phyloP scores from a whole-genome alignment of 2,888 invertebrate genomes.

The Craniophora ligustri region DNA sequence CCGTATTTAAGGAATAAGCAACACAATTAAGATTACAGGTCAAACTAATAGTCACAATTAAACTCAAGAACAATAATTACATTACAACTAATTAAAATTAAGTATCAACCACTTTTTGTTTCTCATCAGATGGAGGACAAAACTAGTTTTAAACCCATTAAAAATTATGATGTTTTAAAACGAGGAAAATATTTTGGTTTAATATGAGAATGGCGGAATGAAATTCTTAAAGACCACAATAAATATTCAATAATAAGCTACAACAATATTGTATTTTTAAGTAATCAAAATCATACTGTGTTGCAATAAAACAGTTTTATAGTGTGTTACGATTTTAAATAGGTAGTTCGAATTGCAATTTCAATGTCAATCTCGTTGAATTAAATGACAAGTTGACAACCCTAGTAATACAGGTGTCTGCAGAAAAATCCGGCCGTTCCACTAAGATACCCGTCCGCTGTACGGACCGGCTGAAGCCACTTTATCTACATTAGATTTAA shows the following conservation, averaged over 20 bases:
- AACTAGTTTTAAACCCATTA: slow-evolving; percentile 22
- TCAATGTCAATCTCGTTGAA: neutral
- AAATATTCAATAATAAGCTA: too few relatives aligned
- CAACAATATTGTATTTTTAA: too few relatives aligned
- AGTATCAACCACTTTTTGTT: slow-evolving; percentile 19
- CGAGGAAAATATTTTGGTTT: slow-evolving; percentile 24
- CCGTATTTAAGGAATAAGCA: too few relatives aligned
- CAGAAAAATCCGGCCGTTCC: slow-evolving; percentile 61
- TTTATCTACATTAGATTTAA: slow-evolving; percentile 51
- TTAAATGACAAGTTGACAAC: too few relatives aligned
- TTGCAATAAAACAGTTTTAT: too few relatives aligned
- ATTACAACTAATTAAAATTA: slow-evolving; percentile 5
- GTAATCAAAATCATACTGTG: too few relatives aligned
- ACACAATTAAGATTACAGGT: too few relatives aligned
- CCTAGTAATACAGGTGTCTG: slow-evolving; percentile 55
- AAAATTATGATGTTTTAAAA: slow-evolving; percentile 4
- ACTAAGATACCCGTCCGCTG: slow-evolving; percentile 55
- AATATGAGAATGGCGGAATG: neutral
- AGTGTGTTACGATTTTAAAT: too few relatives aligned
- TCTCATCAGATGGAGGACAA: slow-evolving; percentile 8
- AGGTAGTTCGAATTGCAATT: too few relatives aligned
- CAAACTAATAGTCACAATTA: too few relatives aligned
- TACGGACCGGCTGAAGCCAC: slow-evolving; percentile 27
- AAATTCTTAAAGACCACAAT: too few relatives aligned
- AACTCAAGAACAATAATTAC: too few relatives aligned